Conservation (phyloP, 2,888 invertebrate genomes). For the Mamestra brassicae region DNA sequence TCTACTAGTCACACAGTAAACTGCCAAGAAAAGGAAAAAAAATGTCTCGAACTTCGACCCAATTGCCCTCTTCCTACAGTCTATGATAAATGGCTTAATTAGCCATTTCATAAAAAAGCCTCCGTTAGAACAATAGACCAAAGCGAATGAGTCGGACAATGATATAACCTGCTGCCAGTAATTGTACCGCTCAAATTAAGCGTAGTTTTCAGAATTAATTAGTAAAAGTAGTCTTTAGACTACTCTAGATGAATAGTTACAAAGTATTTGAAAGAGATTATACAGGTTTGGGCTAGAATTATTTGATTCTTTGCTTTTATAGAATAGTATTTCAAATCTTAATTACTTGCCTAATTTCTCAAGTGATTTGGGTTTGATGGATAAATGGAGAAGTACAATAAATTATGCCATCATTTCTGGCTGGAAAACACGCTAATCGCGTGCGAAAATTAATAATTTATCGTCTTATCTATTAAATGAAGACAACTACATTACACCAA, state of each 20-base stretch:
- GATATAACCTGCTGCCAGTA: slow-evolving; percentile 41
- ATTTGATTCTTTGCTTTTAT: neutral
- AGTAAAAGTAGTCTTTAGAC: slow-evolving; percentile 45
- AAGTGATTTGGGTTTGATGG: slow-evolving; percentile 31
- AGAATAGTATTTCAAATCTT: slow-evolving; percentile 13
- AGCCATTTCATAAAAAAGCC: slow-evolving; percentile 78
- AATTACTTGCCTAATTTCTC: slow-evolving; percentile 36
- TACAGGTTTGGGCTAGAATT: neutral
- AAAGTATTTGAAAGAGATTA: slow-evolving; percentile 16
- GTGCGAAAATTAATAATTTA: too few relatives aligned
- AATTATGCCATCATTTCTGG: neutral
- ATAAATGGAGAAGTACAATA: slow-evolving; percentile 3
- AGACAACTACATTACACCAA: too few relatives aligned
- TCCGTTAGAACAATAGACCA: slow-evolving; percentile 66
- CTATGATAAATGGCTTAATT: slow-evolving; percentile 72
- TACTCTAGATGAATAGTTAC: slow-evolving; percentile 55
- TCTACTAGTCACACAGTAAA: neutral
- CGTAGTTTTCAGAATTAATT: slow-evolving; percentile 58
- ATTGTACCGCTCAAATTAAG: slow-evolving; percentile 50
- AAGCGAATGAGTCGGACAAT: slow-evolving; percentile 43
- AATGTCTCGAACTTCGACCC: neutral
- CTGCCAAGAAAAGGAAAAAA: neutral
- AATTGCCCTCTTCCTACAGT: neutral
- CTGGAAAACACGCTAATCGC: neutral
- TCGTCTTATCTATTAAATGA: too few relatives aligned